Evolutionary conservation across 2,113 vertebrate genomes (phyloP), one percentile per base, ranked within the genome.

Genomic region (Protomyctophum bolini): DNA sequence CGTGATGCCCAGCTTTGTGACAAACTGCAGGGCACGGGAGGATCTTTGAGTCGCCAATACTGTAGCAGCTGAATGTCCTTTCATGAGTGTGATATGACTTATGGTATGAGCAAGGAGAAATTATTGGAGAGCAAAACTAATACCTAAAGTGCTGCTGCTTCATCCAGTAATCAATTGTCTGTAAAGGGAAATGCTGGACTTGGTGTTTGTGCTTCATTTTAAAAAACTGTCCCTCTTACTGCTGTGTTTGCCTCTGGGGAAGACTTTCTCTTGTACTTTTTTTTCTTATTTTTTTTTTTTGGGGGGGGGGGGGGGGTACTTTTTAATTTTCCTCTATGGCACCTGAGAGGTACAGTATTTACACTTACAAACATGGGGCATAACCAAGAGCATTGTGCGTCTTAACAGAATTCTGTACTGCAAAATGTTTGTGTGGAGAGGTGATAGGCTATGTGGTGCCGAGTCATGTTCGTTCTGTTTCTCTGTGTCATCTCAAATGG

Each of bases 81-180:
- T 41, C 70, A 14, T 69, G 83, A 84, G 75, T 28, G 46, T 57
- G 62, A 6, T 41, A 41, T 41, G 33, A 41, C 33, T 81, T 45
- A 41, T 12, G 21, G 50, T 69, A 63, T 45, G 63, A 70, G 66
- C 50, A 55, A 68, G 57, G 65, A 77, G 63, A 49, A 70, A 71
- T 83, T 51, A 50, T 70, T 41, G 54, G 58, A 75, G 28, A 63
- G 28, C 29, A 73, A 64, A 70, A 85, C 66, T 84, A 87, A 87
- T 84, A 80, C 87, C 85, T 68, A 83, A 90, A 91, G 88, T 90
- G 90, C 89, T 91, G 87, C 89, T 88, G 89, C 70, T 82, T 88
- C 73, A 82, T 86, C 81, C 80, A 88, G 75, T 81, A 84, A 83
- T 86, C 79, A 62, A 70, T 87, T 58, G 72, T 86, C 83, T 90